Evolutionary conservation across 2,888 invertebrate genomes (phyloP).

Genomic region (Graphium colonna): DNA sequence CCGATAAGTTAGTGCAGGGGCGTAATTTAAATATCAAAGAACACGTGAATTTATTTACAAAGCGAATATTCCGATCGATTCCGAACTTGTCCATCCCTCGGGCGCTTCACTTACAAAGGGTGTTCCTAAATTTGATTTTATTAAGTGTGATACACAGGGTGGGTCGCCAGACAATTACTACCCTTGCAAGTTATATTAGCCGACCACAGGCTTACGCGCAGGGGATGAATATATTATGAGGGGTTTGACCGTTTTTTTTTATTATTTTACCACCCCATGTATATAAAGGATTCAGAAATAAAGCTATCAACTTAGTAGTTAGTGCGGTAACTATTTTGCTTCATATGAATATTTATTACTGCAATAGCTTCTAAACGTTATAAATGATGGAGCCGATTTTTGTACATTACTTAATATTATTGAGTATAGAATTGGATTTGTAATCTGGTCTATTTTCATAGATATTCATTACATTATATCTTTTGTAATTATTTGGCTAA

Average conservation of each 20-base stretch:
- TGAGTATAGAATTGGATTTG: no score
- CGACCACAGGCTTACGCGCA: constrained; percentile 24
- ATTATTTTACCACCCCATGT: constrained; percentile 19
- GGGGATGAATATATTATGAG: constrained; percentile 45
- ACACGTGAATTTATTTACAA: constrained; percentile 21
- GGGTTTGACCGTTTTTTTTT: constrained; percentile 27
- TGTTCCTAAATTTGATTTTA: constrained; percentile 55
- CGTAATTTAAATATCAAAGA: constrained; percentile 21
- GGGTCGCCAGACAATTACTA: constrained; percentile 47
- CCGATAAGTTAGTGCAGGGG: not conserved
- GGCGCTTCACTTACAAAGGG: constrained; percentile 38
- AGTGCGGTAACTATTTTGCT: no score
- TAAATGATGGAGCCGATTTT: no score
- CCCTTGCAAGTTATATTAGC: constrained; percentile 21
- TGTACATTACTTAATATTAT: no score
- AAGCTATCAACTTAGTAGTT: not conserved
- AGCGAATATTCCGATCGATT: constrained; percentile 12
- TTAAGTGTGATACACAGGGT: constrained; percentile 52
- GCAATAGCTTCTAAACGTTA: no score
- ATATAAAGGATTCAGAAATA: constrained; percentile 7
- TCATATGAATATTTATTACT: no score
- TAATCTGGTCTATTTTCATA: no score
- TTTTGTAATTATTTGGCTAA: no score
- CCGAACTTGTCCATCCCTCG: constrained; percentile 12
- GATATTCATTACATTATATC: no score